Conservation (phyloP, 1,140 invertebrate genomes). For the Cyrtorhinus lividipennis region DNA sequence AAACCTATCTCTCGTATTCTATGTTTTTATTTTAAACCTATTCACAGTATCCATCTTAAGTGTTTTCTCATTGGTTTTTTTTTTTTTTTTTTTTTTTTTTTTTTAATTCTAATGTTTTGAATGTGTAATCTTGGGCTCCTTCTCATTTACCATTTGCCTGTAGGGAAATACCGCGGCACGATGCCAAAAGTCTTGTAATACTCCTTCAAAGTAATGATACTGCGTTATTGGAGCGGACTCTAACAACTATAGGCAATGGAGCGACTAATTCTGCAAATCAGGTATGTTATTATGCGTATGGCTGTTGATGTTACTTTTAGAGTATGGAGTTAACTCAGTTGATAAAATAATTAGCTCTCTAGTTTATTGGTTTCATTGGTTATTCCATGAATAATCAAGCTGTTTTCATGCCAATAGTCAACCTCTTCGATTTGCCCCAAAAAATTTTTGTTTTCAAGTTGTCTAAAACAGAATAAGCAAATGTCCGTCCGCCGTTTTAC, state of each 20-base stretch:
- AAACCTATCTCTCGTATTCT: background rate
- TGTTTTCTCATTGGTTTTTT: too few species aligned
- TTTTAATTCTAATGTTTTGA: background rate
- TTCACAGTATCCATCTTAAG: too few species aligned
- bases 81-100: background rate
- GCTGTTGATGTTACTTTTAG: too few species aligned
- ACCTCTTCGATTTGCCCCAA: too few species aligned
- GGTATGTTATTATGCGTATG: slow-evolving; percentile 31
- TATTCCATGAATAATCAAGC: too few species aligned
- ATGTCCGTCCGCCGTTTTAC: too few species aligned
- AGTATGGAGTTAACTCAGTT: too few species aligned
- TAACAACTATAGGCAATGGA: slow-evolving; percentile 39
- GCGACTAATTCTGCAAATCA: slow-evolving; percentile 41
- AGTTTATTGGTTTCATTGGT: too few species aligned
- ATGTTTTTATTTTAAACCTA: background rate
- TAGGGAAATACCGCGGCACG: slow-evolving; percentile 33
- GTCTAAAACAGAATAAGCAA: too few species aligned
- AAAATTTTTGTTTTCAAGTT: too few species aligned
- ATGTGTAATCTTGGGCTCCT: background rate
- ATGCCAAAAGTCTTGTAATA: slow-evolving; percentile 38
- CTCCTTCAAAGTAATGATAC: slow-evolving; percentile 37
- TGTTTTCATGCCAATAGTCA: too few species aligned
- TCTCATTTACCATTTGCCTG: slow-evolving; percentile 20
- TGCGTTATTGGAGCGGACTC: slow-evolving; percentile 34
- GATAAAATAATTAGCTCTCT: too few species aligned